Evolutionary conservation across 2,113 vertebrate species (phyloP).

Genomic region (Sterrhoptilus dennistouni): DNA sequence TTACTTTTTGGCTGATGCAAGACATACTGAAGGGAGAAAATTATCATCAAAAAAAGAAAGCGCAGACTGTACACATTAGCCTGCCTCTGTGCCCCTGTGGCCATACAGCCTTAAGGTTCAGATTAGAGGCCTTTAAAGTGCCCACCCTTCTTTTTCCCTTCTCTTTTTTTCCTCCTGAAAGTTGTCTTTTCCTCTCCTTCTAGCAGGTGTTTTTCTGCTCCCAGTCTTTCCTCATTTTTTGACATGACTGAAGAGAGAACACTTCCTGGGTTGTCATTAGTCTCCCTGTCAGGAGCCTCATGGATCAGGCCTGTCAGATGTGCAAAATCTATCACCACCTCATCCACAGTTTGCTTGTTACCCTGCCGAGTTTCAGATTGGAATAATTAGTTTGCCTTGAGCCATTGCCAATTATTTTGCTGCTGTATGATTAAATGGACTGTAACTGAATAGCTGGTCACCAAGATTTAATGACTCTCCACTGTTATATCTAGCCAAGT

Average conservation of each 20-base stretch:
- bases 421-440: constrained; percentile 38
- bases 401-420: constrained; percentile 37
- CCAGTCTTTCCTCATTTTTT: neutral
- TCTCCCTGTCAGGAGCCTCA: neutral
- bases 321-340: constrained; percentile 18
- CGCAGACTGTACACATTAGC: neutral
- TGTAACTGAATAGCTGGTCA: constrained; percentile 25
- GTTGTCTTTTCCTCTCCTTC: neutral
- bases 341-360: neutral
- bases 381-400: constrained; percentile 46
- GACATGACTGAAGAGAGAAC: neutral
- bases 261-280: neutral
- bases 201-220: neutral
- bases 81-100: neutral
- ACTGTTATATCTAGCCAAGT: neutral
- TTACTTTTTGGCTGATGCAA: neutral
- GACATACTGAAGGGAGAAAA: neutral
- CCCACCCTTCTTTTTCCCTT: neutral
- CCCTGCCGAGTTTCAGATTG: neutral
- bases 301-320: neutral
- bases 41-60: neutral
- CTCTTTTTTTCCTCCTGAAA: neutral
- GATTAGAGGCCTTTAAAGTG: neutral
- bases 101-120: neutral
- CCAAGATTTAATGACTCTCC: constrained; percentile 13